Evolutionary conservation across 1,140 invertebrate genomes (phyloP).

Genomic region (Cydia splendana): DNA sequence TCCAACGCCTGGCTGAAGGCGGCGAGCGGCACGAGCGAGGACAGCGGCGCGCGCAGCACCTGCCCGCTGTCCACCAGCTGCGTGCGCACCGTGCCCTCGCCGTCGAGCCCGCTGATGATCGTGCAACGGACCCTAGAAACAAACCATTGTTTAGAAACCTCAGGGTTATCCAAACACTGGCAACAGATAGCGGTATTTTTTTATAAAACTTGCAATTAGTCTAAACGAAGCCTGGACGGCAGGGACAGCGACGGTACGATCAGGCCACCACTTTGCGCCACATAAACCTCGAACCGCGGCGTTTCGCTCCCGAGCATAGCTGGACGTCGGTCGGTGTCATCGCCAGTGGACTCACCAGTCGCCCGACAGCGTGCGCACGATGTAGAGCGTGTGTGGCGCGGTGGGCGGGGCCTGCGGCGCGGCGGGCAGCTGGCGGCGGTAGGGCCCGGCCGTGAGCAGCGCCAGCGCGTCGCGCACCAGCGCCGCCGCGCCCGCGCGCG

Average conservation of each 20-base stretch:
- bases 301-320: too few relatives aligned
- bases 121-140: constrained; percentile 64
- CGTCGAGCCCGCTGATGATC: constrained; percentile 71
- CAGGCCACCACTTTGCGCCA: too few relatives aligned
- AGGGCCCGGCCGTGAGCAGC: constrained; percentile 65
- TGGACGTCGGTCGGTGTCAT: too few relatives aligned
- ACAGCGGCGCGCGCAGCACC: constrained; percentile 68
- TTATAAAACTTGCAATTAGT: too few relatives aligned
- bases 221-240: too few relatives aligned
- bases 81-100: constrained; percentile 73
- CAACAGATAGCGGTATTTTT: too few relatives aligned
- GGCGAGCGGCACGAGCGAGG: constrained; percentile 70
- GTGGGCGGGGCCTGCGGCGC: constrained; percentile 66
- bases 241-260: too few relatives aligned
- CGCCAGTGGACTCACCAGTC: constrained; percentile 65
- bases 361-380: constrained; percentile 69
- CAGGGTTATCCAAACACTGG: too few relatives aligned
- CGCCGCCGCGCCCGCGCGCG: constrained; percentile 62
- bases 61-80: constrained; percentile 73
- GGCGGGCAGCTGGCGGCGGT: constrained; percentile 70
- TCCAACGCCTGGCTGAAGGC: constrained; percentile 68
- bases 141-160: too few relatives aligned
- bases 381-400: constrained; percentile 58
- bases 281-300: too few relatives aligned
- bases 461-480: constrained; percentile 61